These are phyloP conservation scores for Scotopteryx bipunctaria DNA, from an alignment of 2,888 invertebrate genomes.

Conservation along the genomic window DNA sequence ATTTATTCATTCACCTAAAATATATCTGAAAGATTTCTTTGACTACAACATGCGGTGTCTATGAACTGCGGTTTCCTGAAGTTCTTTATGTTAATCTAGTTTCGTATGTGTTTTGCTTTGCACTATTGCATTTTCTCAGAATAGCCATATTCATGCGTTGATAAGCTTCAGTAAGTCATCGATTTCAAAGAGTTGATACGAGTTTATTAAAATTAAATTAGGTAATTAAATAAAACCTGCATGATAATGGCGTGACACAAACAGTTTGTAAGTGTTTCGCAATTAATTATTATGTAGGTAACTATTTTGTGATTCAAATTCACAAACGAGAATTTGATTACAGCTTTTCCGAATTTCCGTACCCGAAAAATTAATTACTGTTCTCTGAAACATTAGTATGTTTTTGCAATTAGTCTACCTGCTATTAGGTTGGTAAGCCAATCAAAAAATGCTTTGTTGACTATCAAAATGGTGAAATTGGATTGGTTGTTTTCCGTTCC, in stretches of 20 bases:
- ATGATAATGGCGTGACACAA: not conserved
- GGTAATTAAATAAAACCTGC: not conserved
- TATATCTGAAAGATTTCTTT: not conserved
- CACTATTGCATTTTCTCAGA: constrained; percentile 9
- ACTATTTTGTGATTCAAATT: constrained; percentile 11
- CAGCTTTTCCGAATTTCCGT: constrained; percentile 16
- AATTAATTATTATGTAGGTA: not conserved
- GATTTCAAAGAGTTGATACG: not conserved
- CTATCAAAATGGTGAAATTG: constrained; percentile 22
- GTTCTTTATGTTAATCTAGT: constrained; percentile 19
- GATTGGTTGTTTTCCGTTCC: constrained; percentile 43
- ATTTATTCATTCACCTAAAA: too few species aligned
- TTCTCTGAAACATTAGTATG: not conserved
- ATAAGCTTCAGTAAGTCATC: too few species aligned
- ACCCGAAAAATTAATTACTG: constrained; percentile 21
- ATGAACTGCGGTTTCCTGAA: constrained; percentile 21
- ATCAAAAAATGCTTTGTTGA: constrained; percentile 1
- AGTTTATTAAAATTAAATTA: not conserved
- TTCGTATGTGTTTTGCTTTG: constrained; percentile 14
- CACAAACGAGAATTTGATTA: constrained; percentile 23
- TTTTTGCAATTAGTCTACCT: constrained; percentile 6
- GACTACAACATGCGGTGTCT: constrained; percentile 15
- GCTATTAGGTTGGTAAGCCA: not conserved
- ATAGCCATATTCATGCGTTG: constrained; percentile 2
- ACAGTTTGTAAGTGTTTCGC: not conserved